Evolutionary conservation across 2,797 vertebrate genomes (phyloP).

Genomic region (Microctenopoma steveboyesi): DNA sequence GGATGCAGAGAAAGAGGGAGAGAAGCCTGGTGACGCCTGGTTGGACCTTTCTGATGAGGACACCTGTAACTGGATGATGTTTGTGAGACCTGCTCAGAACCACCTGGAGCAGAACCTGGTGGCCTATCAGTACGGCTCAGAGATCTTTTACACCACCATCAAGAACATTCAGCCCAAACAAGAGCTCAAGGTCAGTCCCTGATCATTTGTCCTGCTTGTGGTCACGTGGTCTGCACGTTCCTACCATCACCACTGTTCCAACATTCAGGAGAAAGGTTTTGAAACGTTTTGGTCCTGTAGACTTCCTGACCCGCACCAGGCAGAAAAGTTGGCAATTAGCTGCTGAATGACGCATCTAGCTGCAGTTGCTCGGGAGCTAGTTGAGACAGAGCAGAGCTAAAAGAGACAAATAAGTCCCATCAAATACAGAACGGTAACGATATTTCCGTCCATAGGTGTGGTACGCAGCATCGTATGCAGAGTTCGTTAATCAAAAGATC

Average conservation of each 20-base stretch:
- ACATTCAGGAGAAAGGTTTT: neutral
- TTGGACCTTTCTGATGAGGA: conserved; percentile 95
- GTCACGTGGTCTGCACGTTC: too few species aligned
- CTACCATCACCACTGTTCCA: neutral
- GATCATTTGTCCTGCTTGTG: neutral
- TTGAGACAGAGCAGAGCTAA: neutral
- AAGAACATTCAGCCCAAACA: conserved; percentile 98
- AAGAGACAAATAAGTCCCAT: neutral
- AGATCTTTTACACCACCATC: conserved; percentile 98
- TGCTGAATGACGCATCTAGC: too few species aligned
- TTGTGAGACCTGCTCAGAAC: conserved; percentile 96
- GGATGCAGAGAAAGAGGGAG: conserved; percentile 88
- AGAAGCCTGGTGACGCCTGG: conserved; percentile 91
- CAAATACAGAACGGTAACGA: neutral
- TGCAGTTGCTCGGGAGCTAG: neutral
- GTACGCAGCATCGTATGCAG: conserved; percentile 97
- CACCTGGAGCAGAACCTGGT: conserved; percentile 98
- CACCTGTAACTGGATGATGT: conserved; percentile 99
- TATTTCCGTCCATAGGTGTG: conserved; percentile 86
- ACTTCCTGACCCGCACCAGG: neutral
- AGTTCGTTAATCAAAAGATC: conserved; percentile 96
- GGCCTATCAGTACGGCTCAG: conserved; percentile 96
- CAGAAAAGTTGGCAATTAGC: neutral
- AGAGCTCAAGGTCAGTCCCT: conserved; percentile 90
- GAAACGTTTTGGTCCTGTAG: neutral